Evolutionary conservation across 2,113 vertebrate species (phyloP).

Genomic region (Paratilapia polleni): DNA sequence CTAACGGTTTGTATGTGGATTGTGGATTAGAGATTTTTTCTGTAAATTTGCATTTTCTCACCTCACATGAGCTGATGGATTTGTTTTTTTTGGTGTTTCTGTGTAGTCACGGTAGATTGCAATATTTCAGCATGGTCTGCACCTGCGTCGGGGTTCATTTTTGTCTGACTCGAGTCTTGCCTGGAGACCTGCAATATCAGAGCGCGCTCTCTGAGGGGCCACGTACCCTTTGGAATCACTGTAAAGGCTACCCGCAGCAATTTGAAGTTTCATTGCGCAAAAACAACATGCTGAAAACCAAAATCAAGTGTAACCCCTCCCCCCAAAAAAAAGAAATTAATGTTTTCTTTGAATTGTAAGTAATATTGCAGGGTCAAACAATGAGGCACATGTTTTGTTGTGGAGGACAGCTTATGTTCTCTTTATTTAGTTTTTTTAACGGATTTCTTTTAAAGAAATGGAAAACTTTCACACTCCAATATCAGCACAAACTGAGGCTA

Average conservation of each 20-base stretch:
- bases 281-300: not conserved
- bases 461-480: conserved; percentile 40
- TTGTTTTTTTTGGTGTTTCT: conserved; percentile 34
- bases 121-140: conserved; percentile 64
- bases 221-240: not conserved
- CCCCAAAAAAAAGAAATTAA: not conserved
- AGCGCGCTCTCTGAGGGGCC: not conserved
- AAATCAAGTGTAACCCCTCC: not conserved
- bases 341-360: not conserved
- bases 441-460: conserved; percentile 20
- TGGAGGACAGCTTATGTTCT: conserved; percentile 7
- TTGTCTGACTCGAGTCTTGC: not conserved
- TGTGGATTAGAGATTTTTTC: conserved; percentile 22
- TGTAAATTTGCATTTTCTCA: conserved; percentile 27
- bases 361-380: conserved; percentile 18
- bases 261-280: not conserved
- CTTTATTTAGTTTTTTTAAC: not conserved
- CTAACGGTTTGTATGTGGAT: not conserved
- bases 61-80: conserved; percentile 26
- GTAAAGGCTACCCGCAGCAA: not conserved
- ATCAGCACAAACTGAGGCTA: conserved; percentile 69
- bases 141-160: conserved; percentile 7
- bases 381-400: not conserved
- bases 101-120: conserved; percentile 46
- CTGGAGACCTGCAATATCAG: conserved; percentile 25